Conservation (phyloP, 2,113 vertebrate species). For the Pantherophis guttatus region DNA sequence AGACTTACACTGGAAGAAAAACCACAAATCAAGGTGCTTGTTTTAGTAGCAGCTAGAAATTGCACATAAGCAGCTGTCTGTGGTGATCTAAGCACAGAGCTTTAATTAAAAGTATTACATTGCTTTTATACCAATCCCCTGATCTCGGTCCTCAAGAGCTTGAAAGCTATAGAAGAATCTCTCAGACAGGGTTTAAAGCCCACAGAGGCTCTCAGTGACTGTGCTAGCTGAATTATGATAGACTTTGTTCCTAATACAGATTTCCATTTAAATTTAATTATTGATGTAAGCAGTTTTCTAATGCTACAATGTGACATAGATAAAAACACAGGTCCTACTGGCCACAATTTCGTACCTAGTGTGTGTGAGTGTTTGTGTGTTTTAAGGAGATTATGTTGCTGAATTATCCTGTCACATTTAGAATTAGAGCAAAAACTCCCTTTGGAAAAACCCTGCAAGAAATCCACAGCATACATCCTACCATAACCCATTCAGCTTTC, state of each 20-base stretch:
- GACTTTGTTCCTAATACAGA: background rate
- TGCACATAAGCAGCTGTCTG: conserved; percentile 42
- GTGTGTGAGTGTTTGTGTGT: background rate
- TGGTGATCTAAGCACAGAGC: conserved; percentile 34
- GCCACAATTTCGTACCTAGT: background rate
- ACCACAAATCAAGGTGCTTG: conserved; percentile 56
- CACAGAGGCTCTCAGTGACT: conserved; percentile 19
- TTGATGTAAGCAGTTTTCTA: background rate
- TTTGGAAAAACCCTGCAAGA: background rate
- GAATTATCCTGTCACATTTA: background rate
- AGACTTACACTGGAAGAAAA: conserved; percentile 47
- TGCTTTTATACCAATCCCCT: background rate
- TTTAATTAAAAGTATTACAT: conserved; percentile 56
- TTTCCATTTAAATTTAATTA: background rate
- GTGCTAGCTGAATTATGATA: background rate
- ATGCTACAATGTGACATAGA: conserved; percentile 4
- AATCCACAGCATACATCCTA: background rate
- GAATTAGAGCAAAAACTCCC: background rate
- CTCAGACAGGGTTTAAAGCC: conserved; percentile 34
- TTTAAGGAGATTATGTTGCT: background rate
- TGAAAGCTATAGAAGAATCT: conserved; percentile 19
- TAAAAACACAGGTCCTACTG: conserved; percentile 11
- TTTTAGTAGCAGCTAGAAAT: conserved; percentile 41
- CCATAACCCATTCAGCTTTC: background rate
- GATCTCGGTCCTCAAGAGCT: conserved; percentile 24